phyloP scores from a whole-genome alignment of 2,797 vertebrate genomes.

The Betta splendens region DNA sequence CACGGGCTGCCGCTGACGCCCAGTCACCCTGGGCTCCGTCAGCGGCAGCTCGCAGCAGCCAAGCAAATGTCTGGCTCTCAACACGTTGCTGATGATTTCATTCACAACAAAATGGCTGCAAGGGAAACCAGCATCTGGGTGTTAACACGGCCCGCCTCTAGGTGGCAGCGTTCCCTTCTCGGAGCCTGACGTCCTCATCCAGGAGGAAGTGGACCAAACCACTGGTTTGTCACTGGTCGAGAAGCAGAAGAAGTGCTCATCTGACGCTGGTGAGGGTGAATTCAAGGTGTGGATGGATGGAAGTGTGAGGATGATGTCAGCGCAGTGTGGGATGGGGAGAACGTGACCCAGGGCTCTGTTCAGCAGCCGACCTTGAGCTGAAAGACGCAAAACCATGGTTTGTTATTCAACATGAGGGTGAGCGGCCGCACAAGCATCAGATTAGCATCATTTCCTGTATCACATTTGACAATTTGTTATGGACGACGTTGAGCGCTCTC shows the following conservation, averaged over 20 bases:
- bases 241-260: no score
- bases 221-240: conserved; percentile 6
- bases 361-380: conserved; percentile 1
- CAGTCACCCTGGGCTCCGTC: conserved; percentile 4
- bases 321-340: conserved; percentile 14
- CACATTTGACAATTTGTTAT: no score
- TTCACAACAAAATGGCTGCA: conserved; percentile 71
- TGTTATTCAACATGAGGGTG: neutral
- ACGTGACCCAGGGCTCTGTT: neutral
- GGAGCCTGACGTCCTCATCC: neutral
- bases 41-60: conserved; percentile 5
- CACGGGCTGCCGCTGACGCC: conserved; percentile 2
- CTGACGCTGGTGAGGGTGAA: no score
- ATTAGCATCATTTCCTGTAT: neutral
- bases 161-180: conserved; percentile 64
- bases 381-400: neutral
- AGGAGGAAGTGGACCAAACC: conserved; percentile 9
- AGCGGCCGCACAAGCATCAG: neutral
- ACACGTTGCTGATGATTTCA: conserved; percentile 36
- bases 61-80: conserved; percentile 19
- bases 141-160: conserved; percentile 28
- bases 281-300: conserved; percentile 47
- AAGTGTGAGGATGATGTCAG: no score
- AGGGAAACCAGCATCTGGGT: conserved; percentile 4
- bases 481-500: no score